Evolutionary conservation across 2,888 invertebrate species (phyloP), one percentile per base, ranked within the genome.

Genomic region (Agonopterix arenella): DNA sequence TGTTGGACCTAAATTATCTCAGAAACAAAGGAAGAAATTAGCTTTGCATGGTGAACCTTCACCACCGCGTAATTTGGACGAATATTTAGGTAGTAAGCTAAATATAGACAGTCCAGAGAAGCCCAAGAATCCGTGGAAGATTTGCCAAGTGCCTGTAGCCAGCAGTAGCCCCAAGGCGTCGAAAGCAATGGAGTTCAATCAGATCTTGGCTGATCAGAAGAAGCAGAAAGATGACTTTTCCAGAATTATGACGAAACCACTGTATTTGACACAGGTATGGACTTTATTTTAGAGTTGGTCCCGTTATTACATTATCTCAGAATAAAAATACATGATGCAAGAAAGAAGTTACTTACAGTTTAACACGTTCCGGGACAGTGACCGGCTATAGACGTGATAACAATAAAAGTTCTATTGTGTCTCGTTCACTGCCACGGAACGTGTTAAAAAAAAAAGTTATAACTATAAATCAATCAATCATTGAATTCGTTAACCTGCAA

Each of bases 261-360:
- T 96, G 18, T 78, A 84, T 51, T 83, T 94, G 58, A 96, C 96
- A 11, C 96, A 96, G 92, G 96, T 94, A 84, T 40, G 40, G n/a
- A 5, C 28, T 4, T 18, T 18, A 4, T 18, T 18, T 18, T 18
- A 4, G 2, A 18, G 18, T 18, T 18, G 1, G 2, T 18, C 18
- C 1, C 18, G 18, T 18, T 2, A 18, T 18, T 18, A 13, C 1
- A 13, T 13, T 13, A 2, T 13, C 13, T 2, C 13, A 13, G 13
- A 13, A 13, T 13, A 13, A 13, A 13, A 13, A 13, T 13, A 13
- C 13, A 13, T 13, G 13, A 13, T 13, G 13, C 13, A 13, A 13
- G 13, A 13, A 2, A 13, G 13, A 13, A 2, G 13, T 13, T 13
- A 13, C 13, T 13, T 13, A 13, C 13, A 2, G 13, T 13, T 13